phyloP scores from a whole-genome alignment of 2,888 invertebrate genomes.

The Machimus atricapillus region DNA sequence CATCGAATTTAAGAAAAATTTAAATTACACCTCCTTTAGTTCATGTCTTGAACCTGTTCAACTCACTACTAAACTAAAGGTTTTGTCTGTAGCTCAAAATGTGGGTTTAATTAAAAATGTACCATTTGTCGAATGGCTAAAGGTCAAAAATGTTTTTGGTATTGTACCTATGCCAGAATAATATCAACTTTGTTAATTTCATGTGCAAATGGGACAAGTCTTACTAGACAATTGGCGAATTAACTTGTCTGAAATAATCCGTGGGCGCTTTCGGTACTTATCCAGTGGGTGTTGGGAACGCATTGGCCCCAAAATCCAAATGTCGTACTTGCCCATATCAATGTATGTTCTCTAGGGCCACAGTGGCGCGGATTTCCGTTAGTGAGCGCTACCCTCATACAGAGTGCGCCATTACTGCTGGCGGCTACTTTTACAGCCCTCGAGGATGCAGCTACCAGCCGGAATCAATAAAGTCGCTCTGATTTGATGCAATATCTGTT shows the following conservation, averaged over 20 bases:
- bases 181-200: background rate
- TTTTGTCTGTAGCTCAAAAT: no score
- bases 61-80: no score
- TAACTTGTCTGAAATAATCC: background rate
- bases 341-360: background rate
- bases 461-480: slow-evolving; percentile 2
- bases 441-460: background rate
- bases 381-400: background rate
- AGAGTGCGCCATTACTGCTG: background rate
- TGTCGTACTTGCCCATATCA: background rate
- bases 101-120: no score
- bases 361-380: background rate
- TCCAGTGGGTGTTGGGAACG: background rate
- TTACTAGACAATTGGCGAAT: background rate
- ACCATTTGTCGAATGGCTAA: no score
- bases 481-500: background rate
- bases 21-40: no score
- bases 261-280: background rate
- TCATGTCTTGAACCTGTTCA: no score
- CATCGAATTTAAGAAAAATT: no score
- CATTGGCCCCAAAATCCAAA: background rate
- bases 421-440: background rate
- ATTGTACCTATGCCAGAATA: background rate
- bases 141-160: no score
- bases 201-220: background rate